Base-by-base conservation (phyloP, 2,888 invertebrate species). In the Dasysyrphus tricinctus region DNA sequence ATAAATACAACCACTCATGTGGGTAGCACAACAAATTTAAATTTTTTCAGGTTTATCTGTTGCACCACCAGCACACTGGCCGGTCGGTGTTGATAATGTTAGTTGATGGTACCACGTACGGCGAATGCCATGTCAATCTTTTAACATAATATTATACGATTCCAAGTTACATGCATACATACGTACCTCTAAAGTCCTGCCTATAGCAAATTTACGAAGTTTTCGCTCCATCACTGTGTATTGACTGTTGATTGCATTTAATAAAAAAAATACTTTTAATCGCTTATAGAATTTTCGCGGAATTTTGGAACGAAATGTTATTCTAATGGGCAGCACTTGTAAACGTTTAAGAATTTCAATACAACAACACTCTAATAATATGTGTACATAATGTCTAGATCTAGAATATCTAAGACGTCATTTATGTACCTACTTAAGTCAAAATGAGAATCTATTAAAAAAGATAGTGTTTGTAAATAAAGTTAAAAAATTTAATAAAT, bases 21-120 rank as follows among this genome's bases (percentile, higher is more conserved):
- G 86, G 86, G 86, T 78, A 78, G 86, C 75, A 79, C 78, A 72
- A 79, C 78, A 79, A 82, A 86, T 82, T 86, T 75, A 75, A 86
- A 82, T 79, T 82, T 69, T 86, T 86, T 76, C 75, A 47, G 67
- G 78, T 81, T 79, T 82, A 82, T 82, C 81, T 61, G 24, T 61
- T 80, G 39, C 76, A 59, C 61, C 78, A 69, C 47, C 63, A 74
- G 39, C 39, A 59, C 39, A 39, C 32, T 54, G 51, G 14, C 24
- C 12, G 14, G 49, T 32, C 12, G 14, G 49, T 32, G 51, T 63
- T 82, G 81, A 85, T 85, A 81, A 49, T 57, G 65, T 24, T 54
- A 73, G 57, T 54, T 69, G 69, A 69, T 67, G 29, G 59, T 39
- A 42, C 47, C 19, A 51, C 54, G 34, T 65, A 63, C 59, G 29